These are phyloP conservation scores for Eucidaris tribuloides DNA, from an alignment of 35 echinoderm and acorn worm species.

Conservation along the genomic window DNA sequence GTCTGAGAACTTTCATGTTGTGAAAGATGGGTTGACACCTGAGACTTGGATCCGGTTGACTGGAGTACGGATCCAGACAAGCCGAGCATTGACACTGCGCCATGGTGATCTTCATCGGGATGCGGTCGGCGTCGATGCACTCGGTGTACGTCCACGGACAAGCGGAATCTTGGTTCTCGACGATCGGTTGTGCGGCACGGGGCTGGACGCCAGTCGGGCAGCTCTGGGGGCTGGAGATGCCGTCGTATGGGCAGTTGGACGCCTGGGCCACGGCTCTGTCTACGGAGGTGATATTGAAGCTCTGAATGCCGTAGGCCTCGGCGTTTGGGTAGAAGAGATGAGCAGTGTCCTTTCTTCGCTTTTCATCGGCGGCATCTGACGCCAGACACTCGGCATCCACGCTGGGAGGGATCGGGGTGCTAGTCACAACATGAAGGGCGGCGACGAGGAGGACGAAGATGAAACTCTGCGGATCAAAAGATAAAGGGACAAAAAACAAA, in stretches of 20 bases:
- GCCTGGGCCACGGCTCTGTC: neutral
- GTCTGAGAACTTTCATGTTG: neutral
- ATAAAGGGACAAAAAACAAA: too few relatives aligned
- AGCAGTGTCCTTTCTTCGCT: neutral
- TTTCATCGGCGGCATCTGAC: neutral
- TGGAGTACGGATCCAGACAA: constrained; percentile 1
- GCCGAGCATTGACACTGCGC: constrained; percentile 22
- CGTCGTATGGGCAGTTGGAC: constrained; percentile 3
- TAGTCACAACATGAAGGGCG: too few relatives aligned
- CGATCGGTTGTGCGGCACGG: neutral
- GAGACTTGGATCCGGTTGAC: neutral
- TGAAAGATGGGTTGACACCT: constrained; percentile 1
- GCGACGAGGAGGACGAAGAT: too few relatives aligned
- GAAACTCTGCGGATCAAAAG: too few relatives aligned
- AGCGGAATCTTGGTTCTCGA: neutral
- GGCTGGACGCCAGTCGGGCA: neutral
- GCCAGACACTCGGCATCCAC: too few relatives aligned
- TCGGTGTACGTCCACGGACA: constrained; percentile 6
- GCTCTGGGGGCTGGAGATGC: neutral
- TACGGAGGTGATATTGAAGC: neutral
- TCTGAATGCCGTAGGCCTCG: neutral
- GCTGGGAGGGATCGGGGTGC: too few relatives aligned
- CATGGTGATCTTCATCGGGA: constrained; percentile 10
- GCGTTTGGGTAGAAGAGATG: constrained; percentile 1
- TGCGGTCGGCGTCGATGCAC: constrained; percentile 20